A percentile compares a stretch with the other conserved stretches of the same genome.
Evolutionary conservation across 2,113 vertebrate genomes (phyloP).

Genomic region (Dromaius novaehollandiae): DNA sequence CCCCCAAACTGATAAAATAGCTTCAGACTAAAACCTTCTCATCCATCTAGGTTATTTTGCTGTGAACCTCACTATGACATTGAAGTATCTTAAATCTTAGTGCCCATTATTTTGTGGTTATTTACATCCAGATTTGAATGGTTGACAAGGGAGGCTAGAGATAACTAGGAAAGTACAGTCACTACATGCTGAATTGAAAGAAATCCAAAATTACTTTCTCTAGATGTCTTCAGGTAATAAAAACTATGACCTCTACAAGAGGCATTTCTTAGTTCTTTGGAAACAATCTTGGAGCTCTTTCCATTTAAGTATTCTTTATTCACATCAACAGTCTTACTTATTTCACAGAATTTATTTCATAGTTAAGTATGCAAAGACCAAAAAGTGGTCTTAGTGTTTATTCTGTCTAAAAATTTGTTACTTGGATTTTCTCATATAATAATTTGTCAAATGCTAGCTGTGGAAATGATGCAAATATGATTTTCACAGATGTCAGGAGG

Average conservation of each 20-base stretch:
- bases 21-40: background rate
- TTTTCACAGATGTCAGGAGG: background rate
- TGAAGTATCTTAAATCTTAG: background rate
- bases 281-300: background rate
- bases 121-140: background rate
- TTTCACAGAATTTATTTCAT: background rate
- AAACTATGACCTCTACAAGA: background rate
- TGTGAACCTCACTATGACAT: background rate
- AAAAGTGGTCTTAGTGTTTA: background rate
- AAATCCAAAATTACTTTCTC: background rate
- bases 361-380: background rate
- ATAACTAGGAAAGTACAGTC: background rate
- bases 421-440: background rate
- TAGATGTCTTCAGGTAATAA: background rate
- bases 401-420: background rate
- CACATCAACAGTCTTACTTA: background rate
- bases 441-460: background rate
- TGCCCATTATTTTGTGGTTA: background rate
- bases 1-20: background rate
- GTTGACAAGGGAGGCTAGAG: background rate
- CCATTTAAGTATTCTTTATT: background rate
- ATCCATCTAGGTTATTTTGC: background rate
- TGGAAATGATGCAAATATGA: background rate
- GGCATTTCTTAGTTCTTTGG: background rate
- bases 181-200: background rate